Base-by-base conservation (phyloP, 2,113 vertebrate genomes). In the Scartelaos histophorus region DNA sequence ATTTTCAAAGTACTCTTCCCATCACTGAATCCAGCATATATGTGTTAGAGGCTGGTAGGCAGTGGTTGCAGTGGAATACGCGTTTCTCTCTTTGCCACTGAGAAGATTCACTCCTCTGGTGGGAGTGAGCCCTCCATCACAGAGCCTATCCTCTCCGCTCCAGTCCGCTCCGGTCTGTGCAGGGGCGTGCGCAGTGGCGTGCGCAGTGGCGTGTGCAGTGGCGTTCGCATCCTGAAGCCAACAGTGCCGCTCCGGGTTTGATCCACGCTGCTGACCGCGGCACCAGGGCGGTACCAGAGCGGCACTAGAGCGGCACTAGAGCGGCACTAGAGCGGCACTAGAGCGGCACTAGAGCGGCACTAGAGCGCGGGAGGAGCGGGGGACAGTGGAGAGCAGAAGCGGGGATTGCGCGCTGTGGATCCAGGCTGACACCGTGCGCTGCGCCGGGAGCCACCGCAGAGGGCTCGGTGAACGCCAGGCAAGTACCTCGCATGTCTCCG, bases 131-230 rank as follows among this genome's bases (percentile, higher is more conserved):
- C n/a, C 53, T 56, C 53, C 51, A 1, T 22, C 53, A 12, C 53
- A 56, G 10, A 56, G 19, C 51, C 53, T 0, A 22, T 56, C 21
- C n/a, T 22, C 53, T 12, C 53, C 53, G 9, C 53, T 54, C 53
- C 53, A 54, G 53, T 54, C 53, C 53, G 53, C 53, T 56, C 53
- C 53, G 53, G 53, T 56, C 53, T 22, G 53, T 54, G 53, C 53
- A n/a, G 47, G 4, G n/a, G n/a, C 6, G 51, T n/a, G 51, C 16
- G 16, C 19, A 11, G 45, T 46, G 45, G 7, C 3, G 46, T 4
- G 46, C 13, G 2, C 10, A 16, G 47, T 17, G 51, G 53, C 7
- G 3, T 38, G 38, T 38, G 38, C 38, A 38, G 38, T 7, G 38
- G 3, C 7, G 6, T 38, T 2, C 5, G 38, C 38, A 6, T 38